Evolutionary conservation across 2,797 vertebrate species (phyloP).

Genomic region (Neosilurus hyrtlii): DNA sequence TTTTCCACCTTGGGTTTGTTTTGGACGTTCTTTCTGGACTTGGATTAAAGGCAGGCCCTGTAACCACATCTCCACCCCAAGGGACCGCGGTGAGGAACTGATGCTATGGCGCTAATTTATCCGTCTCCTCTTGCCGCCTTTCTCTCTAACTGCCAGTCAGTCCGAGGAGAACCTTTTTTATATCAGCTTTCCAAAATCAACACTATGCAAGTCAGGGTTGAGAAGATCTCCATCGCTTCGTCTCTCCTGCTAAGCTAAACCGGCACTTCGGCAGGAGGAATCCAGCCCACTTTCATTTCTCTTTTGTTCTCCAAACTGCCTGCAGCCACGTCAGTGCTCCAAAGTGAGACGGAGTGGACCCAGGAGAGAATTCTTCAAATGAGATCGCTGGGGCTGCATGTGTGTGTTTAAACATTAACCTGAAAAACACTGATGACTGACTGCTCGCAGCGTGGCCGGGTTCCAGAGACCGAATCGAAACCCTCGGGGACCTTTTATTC

Average conservation of each 20-base stretch:
- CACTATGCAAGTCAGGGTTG: slow-evolving; percentile 54
- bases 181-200: slow-evolving; percentile 47
- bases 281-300: slow-evolving; percentile 46
- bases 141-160: slow-evolving; percentile 25
- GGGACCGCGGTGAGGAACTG: background rate
- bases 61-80: slow-evolving; percentile 5
- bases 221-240: slow-evolving; percentile 44
- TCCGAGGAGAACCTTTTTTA: slow-evolving; percentile 33
- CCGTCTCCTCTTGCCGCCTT: slow-evolving; percentile 17
- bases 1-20: background rate
- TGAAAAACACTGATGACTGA: slow-evolving; percentile 22
- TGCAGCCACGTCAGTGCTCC: slow-evolving; percentile 64
- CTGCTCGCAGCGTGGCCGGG: slow-evolving; percentile 48
- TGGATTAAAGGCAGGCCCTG: background rate
- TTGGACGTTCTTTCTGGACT: background rate
- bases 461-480: slow-evolving; percentile 62
- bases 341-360: slow-evolving; percentile 71
- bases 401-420: slow-evolving; percentile 40
- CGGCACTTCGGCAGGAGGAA: slow-evolving; percentile 55
- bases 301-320: slow-evolving; percentile 54
- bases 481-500: slow-evolving; percentile 57
- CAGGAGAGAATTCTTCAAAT: slow-evolving; percentile 62
- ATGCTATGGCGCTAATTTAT: slow-evolving; percentile 32
- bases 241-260: slow-evolving; percentile 61
- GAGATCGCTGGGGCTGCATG: slow-evolving; percentile 16